Base-by-base conservation (phyloP, 2,113 vertebrate species). In the Myotis brandtii region DNA sequence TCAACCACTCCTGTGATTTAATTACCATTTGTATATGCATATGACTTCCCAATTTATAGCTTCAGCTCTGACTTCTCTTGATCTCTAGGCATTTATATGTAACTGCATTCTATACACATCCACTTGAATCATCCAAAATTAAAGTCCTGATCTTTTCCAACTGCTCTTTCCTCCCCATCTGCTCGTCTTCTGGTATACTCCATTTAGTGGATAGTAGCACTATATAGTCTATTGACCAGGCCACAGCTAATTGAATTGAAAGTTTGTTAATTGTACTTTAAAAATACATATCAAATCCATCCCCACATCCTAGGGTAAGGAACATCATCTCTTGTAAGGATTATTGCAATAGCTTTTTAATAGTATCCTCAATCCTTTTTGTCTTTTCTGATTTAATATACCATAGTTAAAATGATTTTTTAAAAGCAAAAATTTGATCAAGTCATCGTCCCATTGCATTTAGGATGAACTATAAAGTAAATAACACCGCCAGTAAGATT, bases 381-480 rank as follows among this genome's bases (percentile, higher is more conserved):
- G 77, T n/a, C 77, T 82, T 76, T 77, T 91, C 54, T 89, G 79
- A n/a, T 92, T 95, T 32, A 80, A 40, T 50, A 52, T 18, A 70
- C 64, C 76, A 2, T 91, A 46, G 69, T 75, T 52, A 76, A 72
- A 86, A 79, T 87, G n/a, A 95, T 87, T 84, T 94, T 93, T 92
- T 56, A 92, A 90, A 94, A 76, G 62, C 13, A 64, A 90, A 96
- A 46, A 83, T 90, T 87, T 80, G 66, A 84, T 87, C 12, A 90
- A 88, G 77, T 85, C 46, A 46, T 91, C 32, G 4, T 67, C 30
- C 30, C 83, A 59, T 81, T 94, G 48, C n/a, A 72, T 70, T 95
- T 91, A 91, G 76, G 40, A 73, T 93, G 81, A 95, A 91, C 89
- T 85, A 72, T 30, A 21, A 94, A 93, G 52, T 79, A 62, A 88